These are phyloP conservation scores for Diachrysia chrysitis DNA, from an alignment of 2,888 invertebrate genomes.

Conservation along the genomic window DNA sequence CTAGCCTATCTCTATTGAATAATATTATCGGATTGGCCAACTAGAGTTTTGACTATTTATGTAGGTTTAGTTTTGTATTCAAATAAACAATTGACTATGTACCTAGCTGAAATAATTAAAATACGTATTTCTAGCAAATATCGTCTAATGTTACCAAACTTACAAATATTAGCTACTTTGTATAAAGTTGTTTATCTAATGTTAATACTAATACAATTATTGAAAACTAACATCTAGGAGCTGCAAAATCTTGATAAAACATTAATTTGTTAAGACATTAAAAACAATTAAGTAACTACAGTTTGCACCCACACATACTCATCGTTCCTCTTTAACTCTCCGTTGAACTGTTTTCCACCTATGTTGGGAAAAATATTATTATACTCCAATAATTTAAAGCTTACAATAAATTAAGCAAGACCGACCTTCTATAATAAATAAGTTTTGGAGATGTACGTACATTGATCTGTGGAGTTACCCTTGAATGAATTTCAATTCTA, in stretches of 20 bases:
- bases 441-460: too few species aligned
- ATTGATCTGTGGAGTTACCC: too few species aligned
- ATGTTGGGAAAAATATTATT: conserved; percentile 65
- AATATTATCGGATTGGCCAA: background rate
- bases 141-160: background rate
- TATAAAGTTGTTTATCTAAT: background rate
- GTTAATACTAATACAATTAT: background rate
- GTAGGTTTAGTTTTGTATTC: background rate
- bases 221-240: background rate
- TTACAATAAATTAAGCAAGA: background rate
- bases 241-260: background rate
- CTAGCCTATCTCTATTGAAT: background rate
- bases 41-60: background rate
- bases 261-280: conserved; percentile 1
- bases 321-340: conserved; percentile 66
- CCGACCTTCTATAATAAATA: too few species aligned
- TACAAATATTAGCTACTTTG: background rate
- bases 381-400: conserved; percentile 16
- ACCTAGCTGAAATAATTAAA: background rate
- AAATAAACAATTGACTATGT: background rate
- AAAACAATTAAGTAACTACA: conserved; percentile 29
- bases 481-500: too few species aligned
- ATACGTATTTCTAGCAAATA: background rate
- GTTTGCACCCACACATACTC: conserved; percentile 69
- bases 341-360: conserved; percentile 70